phyloP scores from a whole-genome alignment of 1,140 invertebrate genomes.

The Bemisia tabaci region DNA sequence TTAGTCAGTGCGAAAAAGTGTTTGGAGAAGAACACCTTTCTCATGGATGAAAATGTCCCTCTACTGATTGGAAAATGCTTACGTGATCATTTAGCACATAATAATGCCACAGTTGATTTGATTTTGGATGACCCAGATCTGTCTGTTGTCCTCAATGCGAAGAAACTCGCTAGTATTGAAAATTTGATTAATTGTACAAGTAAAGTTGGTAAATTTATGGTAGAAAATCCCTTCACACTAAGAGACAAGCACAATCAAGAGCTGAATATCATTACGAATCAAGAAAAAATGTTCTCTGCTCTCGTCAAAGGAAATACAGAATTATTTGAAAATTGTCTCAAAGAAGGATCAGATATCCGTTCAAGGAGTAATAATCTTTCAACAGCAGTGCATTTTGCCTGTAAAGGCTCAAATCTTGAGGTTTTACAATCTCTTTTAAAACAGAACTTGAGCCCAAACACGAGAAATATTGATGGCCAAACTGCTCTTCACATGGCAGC shows the following conservation, averaged over 20 bases:
- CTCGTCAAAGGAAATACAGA: background rate
- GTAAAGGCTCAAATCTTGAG: constrained; percentile 14
- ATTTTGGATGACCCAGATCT: constrained; percentile 2
- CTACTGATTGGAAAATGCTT: constrained; percentile 9
- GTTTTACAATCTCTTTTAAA: constrained; percentile 17
- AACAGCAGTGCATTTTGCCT: constrained; percentile 19
- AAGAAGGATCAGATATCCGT: constrained; percentile 20
- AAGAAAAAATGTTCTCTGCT: constrained; percentile 1
- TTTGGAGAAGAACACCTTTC: constrained; percentile 5
- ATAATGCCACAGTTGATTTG: constrained; percentile 5
- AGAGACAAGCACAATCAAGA: no score
- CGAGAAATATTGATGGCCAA: constrained; percentile 10
- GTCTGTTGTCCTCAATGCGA: background rate
- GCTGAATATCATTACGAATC: background rate
- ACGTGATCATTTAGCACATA: constrained; percentile 12
- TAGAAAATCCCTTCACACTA: background rate
- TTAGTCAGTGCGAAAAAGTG: constrained; percentile 1
- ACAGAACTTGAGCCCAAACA: constrained; percentile 12
- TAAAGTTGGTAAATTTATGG: constrained; percentile 1
- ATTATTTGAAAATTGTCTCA: constrained; percentile 9
- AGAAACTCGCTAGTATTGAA: constrained; percentile 1
- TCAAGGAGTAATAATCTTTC: constrained; percentile 15
- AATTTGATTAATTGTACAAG: background rate
- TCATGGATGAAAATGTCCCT: constrained; percentile 8
- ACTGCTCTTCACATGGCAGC: constrained; percentile 4